phyloP scores from a whole-genome alignment of 2,888 invertebrate genomes.

The Tanypteryx hageni region DNA sequence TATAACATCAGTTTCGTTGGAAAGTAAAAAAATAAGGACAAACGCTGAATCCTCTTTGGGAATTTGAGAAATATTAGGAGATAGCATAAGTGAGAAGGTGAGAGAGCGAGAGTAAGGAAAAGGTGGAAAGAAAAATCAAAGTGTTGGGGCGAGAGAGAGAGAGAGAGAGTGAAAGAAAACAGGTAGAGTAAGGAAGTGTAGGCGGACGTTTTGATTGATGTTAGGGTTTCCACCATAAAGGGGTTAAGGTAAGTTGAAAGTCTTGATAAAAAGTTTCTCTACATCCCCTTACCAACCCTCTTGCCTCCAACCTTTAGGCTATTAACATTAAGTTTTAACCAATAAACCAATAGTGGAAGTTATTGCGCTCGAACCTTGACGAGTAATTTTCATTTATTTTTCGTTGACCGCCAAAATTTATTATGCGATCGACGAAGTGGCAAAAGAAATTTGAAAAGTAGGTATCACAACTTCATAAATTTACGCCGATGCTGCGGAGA shows the following conservation, averaged over 20 bases:
- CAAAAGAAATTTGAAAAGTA: no score
- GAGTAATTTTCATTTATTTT: no score
- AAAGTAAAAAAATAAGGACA: neutral
- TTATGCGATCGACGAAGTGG: no score
- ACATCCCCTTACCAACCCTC: neutral
- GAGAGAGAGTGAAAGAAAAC: neutral
- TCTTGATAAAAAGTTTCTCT: neutral
- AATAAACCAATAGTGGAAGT: neutral
- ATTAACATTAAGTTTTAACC: neutral
- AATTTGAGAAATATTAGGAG: neutral
- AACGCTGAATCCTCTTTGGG: neutral
- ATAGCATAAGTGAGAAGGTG: neutral
- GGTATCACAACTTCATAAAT: no score
- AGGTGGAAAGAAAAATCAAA: neutral
- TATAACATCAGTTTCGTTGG: no score
- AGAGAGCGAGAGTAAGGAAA: neutral
- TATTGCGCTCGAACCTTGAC: neutral
- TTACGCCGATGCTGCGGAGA: no score
- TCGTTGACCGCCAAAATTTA: no score
- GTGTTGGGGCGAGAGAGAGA: neutral
- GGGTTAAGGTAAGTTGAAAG: neutral
- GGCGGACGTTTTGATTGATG: constrained; percentile 19
- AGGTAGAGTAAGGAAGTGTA: neutral
- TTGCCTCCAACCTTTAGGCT: neutral
- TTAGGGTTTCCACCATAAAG: constrained; percentile 17